phyloP scores from a whole-genome alignment of 2,888 invertebrate genomes.

The Pristionchus entomophagus region DNA sequence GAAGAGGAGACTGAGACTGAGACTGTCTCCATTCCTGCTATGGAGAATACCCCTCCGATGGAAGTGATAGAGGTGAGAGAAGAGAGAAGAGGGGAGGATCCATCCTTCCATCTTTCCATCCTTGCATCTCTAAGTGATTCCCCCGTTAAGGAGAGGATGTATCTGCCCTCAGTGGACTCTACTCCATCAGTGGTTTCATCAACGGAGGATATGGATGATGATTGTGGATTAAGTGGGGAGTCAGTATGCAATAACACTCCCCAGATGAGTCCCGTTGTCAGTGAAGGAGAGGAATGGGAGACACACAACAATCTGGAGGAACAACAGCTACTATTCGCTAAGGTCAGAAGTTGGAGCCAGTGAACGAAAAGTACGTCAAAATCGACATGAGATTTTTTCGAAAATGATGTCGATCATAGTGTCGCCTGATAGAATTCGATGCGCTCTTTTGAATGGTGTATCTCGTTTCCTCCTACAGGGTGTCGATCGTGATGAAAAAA shows the following conservation, averaged over 20 bases:
- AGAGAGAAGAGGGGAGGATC: background rate
- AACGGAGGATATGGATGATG: constrained; percentile 20
- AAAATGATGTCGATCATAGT: too few species aligned
- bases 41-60: background rate
- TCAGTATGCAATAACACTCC: constrained; percentile 41
- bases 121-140: too few species aligned
- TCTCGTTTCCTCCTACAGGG: too few species aligned
- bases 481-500: too few species aligned
- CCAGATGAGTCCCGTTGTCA: constrained; percentile 58
- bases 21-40: background rate
- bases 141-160: background rate
- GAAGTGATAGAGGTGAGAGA: background rate
- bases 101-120: too few species aligned
- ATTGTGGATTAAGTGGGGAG: constrained; percentile 7
- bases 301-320: background rate
- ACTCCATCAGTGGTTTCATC: background rate
- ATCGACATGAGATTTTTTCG: too few species aligned
- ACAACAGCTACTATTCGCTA: constrained; percentile 11
- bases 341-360: background rate
- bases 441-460: too few species aligned
- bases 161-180: background rate
- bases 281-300: constrained; percentile 55
- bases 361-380: too few species aligned
- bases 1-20: background rate
- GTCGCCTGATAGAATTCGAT: too few species aligned